Conservation (phyloP, 2,113 vertebrate genomes). For the Nibea albiflora region DNA sequence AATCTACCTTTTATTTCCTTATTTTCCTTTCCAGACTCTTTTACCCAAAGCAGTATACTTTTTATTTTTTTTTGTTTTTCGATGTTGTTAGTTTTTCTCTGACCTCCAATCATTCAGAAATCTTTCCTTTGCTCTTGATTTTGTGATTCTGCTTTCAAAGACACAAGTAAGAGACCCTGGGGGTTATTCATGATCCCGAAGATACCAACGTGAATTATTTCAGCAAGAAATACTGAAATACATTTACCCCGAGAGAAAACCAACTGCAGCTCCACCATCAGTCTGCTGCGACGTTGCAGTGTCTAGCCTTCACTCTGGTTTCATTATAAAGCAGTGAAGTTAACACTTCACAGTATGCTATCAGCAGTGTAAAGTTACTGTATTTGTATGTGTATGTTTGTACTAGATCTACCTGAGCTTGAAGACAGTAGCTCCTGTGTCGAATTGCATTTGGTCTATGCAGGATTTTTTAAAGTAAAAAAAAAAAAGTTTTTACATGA, state of each 20-base stretch:
- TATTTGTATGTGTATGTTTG: conserved; percentile 61
- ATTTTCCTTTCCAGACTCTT: conserved; percentile 15
- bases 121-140: not conserved
- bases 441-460: conserved; percentile 67
- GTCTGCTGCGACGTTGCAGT: conserved; percentile 2
- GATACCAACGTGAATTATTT: conserved; percentile 35
- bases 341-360: conserved; percentile 18
- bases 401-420: conserved; percentile 43
- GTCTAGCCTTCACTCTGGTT: conserved; percentile 20
- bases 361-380: conserved; percentile 26
- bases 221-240: conserved; percentile 14
- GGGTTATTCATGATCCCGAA: not conserved
- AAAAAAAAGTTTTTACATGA: conserved; percentile 56
- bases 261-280: conserved; percentile 16
- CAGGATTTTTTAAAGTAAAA: conserved; percentile 56
- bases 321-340: conserved; percentile 1
- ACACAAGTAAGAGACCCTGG: conserved; percentile 5
- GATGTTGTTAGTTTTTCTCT: not conserved
- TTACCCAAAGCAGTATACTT: conserved; percentile 42
- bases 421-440: conserved; percentile 35
- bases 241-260: conserved; percentile 22
- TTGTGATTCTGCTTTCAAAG: not conserved
- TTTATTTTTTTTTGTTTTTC: not conserved
- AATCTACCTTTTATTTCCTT: not conserved
- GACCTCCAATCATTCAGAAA: conserved; percentile 4